Conservation (phyloP, 2,797 vertebrate genomes). For the Merluccius polli region DNA sequence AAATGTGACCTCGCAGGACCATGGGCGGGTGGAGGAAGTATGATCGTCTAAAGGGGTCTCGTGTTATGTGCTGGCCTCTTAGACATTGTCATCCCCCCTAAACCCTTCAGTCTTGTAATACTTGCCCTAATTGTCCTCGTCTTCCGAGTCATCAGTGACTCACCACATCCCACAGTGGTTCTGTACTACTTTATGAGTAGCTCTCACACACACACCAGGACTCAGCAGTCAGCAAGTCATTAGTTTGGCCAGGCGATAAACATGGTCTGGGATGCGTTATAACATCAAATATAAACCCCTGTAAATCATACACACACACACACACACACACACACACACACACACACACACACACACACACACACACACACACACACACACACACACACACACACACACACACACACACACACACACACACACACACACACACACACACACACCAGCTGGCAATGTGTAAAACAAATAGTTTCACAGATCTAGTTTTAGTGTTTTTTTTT, state of each 20-base stretch:
- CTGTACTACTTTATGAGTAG: not conserved
- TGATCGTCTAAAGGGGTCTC: not conserved
- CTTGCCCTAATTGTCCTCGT: not conserved
- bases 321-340: too few relatives aligned
- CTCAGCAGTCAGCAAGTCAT: not conserved
- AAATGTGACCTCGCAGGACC: constrained; percentile 12
- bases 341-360: too few relatives aligned
- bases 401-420: too few relatives aligned
- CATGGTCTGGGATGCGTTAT: not conserved
- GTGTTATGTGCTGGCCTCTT: not conserved
- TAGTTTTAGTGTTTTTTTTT: too few relatives aligned
- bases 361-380: too few relatives aligned
- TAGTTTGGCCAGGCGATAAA: not conserved
- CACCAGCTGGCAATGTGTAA: not conserved
- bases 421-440: too few relatives aligned
- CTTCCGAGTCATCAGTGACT: not conserved
- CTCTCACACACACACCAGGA: not conserved
- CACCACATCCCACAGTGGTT: not conserved
- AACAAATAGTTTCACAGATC: too few relatives aligned
- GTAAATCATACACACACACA: too few relatives aligned
- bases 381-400: too few relatives aligned
- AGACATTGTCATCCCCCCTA: not conserved
- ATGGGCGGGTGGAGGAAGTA: not conserved
- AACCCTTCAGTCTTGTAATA: not conserved
- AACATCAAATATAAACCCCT: not conserved